Percentiles rank a stretch among this genome's conserved stretches.
Evolutionary conservation across 2,113 vertebrate genomes (phyloP).

Genomic region (Trematocara unimaculatum): DNA sequence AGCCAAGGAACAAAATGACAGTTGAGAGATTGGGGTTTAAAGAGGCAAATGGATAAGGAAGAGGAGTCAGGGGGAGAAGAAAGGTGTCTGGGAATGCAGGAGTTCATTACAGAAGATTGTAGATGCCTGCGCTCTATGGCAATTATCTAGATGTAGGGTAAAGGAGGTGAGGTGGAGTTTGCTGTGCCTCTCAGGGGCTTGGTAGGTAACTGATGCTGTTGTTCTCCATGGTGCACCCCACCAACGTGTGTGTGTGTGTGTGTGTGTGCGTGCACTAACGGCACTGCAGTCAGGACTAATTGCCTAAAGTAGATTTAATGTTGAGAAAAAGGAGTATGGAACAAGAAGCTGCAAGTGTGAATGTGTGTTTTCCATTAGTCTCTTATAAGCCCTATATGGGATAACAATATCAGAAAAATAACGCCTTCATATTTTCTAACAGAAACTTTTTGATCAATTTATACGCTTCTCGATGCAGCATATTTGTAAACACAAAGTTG

Average conservation of each 20-base stretch:
- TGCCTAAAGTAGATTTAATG: slow-evolving; percentile 46
- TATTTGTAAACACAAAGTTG: not conserved
- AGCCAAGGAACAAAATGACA: not conserved
- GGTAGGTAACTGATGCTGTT: slow-evolving; percentile 37
- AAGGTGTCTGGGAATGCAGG: not conserved
- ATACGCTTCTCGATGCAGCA: not conserved
- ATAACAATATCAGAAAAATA: not conserved
- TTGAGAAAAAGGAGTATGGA: not conserved
- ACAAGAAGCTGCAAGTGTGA: not conserved
- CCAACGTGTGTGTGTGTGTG: not conserved
- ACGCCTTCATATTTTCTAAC: not conserved
- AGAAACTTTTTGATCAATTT: not conserved
- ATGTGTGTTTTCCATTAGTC: not conserved
- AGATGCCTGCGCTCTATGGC: slow-evolving; percentile 8
- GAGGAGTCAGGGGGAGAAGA: not conserved
- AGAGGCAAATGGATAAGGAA: not conserved
- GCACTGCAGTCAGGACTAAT: slow-evolving; percentile 35
- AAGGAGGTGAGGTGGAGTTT: not conserved
- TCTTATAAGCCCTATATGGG: not conserved
- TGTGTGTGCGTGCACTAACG: not conserved
- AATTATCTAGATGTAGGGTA: slow-evolving; percentile 21
- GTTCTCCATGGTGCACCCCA: not conserved
- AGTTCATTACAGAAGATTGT: slow-evolving; percentile 18
- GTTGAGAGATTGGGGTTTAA: not conserved
- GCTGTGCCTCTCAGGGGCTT: not conserved